Evolutionary conservation across 2,888 invertebrate genomes (phyloP), one percentile per base, ranked within the genome.

Genomic region (Agriopis aurantiaria): DNA sequence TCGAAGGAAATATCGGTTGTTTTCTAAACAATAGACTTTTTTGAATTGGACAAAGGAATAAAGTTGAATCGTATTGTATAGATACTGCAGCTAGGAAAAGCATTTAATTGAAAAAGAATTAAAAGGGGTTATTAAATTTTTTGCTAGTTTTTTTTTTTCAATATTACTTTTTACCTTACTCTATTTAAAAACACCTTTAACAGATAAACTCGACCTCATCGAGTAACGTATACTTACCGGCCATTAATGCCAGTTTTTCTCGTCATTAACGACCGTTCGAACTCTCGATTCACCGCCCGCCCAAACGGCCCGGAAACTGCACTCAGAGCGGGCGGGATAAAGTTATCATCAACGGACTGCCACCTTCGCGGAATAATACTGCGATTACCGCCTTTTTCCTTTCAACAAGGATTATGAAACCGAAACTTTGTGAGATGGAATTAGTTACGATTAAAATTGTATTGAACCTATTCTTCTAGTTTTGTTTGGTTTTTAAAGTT

Each of bases 181-280:
- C 33, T 33, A 5, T 5, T 33, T 14, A 49, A n/a, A 55, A 55
- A 40, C n/a, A 46, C 46, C 46, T 58, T 23, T 69, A 65, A 65
- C 61, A 46, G 10, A 59, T 68, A 64, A 66, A 40, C 40, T 52
- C 59, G 14, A 33, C 45, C 40, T 12, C 9, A 51, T 48, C 23
- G n/a, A 46, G 46, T 49, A 51, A 59, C 52, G 59, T 74, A 52
- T 67, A 73, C 65, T 75, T 71, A 74, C 71, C 67, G 58, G 58
- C 52, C 56, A 53, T 63, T 74, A 72, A 71, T 71, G 17, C 69
- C 69, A 64, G 63, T 80, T 81, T 81, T 78, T 80, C 76, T 74
- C 72, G 69, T 76, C 79, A 79, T 82, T 82, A 83, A 83, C 78
- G 80, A 80, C 77, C 79, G 80, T 78, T 79, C 75, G 80, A 82